A percentile compares a stretch with the other conserved stretches of the same genome.
Evolutionary conservation across 2,113 vertebrate genomes (phyloP).

Genomic region (Euleptes europaea): DNA sequence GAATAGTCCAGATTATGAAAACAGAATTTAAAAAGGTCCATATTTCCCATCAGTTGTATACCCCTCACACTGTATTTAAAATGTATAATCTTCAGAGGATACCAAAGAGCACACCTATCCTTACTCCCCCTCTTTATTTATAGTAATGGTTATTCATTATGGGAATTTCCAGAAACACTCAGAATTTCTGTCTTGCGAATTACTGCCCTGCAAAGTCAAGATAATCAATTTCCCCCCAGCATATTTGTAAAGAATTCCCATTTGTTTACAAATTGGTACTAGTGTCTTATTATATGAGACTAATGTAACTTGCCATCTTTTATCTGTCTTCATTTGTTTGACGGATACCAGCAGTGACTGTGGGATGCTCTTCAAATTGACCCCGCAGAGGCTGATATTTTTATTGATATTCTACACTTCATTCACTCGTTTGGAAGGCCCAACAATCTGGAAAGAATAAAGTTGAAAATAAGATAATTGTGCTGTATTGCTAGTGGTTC

Average conservation of each 20-base stretch:
- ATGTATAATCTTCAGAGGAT: background rate
- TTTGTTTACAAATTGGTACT: constrained; percentile 56
- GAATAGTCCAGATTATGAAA: background rate
- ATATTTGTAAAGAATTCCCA: constrained; percentile 65
- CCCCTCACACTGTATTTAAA: background rate
- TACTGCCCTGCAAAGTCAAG: constrained; percentile 54
- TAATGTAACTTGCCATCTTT: constrained; percentile 34
- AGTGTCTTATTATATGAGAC: constrained; percentile 34
- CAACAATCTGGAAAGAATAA: constrained; percentile 27
- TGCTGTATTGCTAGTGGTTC: constrained; percentile 18
- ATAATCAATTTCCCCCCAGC: constrained; percentile 65
- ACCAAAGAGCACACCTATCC: background rate
- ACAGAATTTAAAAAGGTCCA: background rate
- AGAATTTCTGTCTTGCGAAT: constrained; percentile 57
- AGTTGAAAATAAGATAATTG: constrained; percentile 32
- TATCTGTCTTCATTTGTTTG: constrained; percentile 42
- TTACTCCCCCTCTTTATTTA: background rate
- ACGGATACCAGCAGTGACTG: background rate
- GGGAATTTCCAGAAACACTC: constrained; percentile 48
- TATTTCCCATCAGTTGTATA: background rate
- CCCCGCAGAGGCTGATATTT: background rate
- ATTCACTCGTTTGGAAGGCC: constrained; percentile 3
- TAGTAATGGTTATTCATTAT: constrained; percentile 43
- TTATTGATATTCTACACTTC: constrained; percentile 29
- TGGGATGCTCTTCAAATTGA: constrained; percentile 47